A percentile compares a stretch with the other conserved stretches of the same genome.
phyloP scores from a whole-genome alignment of 2,797 vertebrate species.

The Syndactyla subalaris region DNA sequence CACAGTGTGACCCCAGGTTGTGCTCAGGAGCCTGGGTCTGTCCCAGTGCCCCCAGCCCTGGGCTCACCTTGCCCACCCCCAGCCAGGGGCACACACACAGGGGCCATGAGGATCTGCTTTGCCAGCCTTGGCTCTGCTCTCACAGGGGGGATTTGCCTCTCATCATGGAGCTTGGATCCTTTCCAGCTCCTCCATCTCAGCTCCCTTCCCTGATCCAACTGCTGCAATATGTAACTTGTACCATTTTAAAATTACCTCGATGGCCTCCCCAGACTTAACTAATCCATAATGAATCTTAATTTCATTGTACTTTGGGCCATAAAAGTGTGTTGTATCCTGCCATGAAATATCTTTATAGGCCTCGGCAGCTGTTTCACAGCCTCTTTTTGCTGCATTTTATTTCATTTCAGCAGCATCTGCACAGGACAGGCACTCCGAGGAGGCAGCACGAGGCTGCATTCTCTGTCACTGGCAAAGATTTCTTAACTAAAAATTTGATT shows the following conservation, averaged over 20 bases:
- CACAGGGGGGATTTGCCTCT: background rate
- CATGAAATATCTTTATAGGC: background rate
- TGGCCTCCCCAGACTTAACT: background rate
- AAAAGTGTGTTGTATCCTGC: background rate
- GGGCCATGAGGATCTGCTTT: background rate
- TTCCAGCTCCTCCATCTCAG: no score
- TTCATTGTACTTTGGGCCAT: background rate
- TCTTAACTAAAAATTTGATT: background rate
- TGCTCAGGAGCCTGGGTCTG: background rate
- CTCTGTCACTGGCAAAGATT: background rate
- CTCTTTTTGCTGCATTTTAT: background rate
- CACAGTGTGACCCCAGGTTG: rapidly evolving
- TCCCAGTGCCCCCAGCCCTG: background rate
- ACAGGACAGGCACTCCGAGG: rapidly evolving
- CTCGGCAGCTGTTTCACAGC: background rate
- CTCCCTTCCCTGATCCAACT: background rate
- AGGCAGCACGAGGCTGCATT: background rate
- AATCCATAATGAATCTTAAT: background rate
- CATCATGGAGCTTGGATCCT: rapidly evolving
- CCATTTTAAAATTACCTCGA: background rate
- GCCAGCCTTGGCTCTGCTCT: rapidly evolving
- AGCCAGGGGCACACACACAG: rapidly evolving
- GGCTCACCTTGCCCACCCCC: background rate
- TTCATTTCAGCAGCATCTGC: background rate
- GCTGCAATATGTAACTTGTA: rapidly evolving